Percentiles rank a stretch among this genome's conserved stretches.
Conservation (phyloP, 2,113 vertebrate genomes). For the Micromys minutus region DNA sequence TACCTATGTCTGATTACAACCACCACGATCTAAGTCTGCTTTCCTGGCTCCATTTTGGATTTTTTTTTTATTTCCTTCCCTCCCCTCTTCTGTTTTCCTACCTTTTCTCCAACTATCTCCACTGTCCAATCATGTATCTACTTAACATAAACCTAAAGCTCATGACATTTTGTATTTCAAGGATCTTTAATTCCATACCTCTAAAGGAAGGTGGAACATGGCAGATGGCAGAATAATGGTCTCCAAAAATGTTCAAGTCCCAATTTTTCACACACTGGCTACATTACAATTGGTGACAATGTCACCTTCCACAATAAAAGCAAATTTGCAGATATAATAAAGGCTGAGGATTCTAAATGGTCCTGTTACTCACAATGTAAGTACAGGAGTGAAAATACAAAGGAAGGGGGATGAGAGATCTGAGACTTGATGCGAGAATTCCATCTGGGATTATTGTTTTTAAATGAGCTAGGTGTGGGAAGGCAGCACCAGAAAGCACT, state of each 20-base stretch:
- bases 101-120: too few relatives aligned
- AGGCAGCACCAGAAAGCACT: background rate
- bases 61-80: too few relatives aligned
- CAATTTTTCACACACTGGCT: background rate
- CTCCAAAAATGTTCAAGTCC: background rate
- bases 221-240: background rate
- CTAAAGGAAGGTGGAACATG: background rate
- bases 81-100: too few relatives aligned
- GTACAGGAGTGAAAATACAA: background rate
- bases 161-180: too few relatives aligned
- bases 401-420: background rate
- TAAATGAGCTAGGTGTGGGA: background rate
- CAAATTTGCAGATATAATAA: background rate
- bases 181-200: background rate
- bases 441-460: background rate
- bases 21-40: too few relatives aligned
- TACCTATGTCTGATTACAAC: too few relatives aligned
- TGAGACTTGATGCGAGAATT: background rate
- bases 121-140: too few relatives aligned
- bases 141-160: too few relatives aligned
- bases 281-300: background rate
- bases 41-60: too few relatives aligned
- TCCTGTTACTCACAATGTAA: background rate
- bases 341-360: background rate
- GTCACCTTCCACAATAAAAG: background rate